Percentiles rank a stretch among this genome's conserved stretches.
phyloP scores from a whole-genome alignment of 2,888 invertebrate genomes.

The Caenorhabditis sp. region DNA sequence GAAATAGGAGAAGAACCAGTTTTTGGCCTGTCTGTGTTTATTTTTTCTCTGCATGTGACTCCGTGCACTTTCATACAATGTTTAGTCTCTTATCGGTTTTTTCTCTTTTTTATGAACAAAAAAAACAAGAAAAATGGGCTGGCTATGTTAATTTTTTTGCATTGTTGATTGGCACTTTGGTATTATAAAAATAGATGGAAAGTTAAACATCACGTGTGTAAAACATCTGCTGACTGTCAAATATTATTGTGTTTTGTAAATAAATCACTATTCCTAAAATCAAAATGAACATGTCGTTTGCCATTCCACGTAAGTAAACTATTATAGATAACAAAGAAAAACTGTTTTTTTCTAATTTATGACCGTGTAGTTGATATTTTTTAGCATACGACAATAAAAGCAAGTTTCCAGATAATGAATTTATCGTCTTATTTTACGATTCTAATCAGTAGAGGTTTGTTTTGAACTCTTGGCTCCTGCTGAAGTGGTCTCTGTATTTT shows the following conservation, averaged over 20 bases:
- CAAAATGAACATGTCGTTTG: background rate
- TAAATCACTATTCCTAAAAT: background rate
- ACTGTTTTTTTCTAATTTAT: background rate
- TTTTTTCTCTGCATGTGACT: background rate
- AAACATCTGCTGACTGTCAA: background rate
- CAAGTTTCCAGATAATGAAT: too few relatives aligned
- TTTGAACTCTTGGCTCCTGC: too few relatives aligned
- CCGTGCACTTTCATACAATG: background rate
- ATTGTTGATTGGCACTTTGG: background rate
- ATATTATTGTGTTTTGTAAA: background rate
- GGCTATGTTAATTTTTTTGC: background rate
- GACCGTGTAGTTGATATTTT: background rate
- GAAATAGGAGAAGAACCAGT: background rate
- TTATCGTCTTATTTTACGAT: too few relatives aligned
- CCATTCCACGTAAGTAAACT: conserved; percentile 1
- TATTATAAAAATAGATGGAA: background rate
- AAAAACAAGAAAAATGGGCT: background rate
- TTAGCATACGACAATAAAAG: too few relatives aligned
- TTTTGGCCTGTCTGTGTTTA: background rate
- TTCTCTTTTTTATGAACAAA: background rate
- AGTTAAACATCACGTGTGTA: background rate
- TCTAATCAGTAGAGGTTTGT: too few relatives aligned
- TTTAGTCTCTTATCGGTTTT: background rate
- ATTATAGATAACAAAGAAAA: background rate
- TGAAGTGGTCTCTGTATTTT: too few relatives aligned